phyloP scores from a whole-genome alignment of 2,113 vertebrate species.

The Sphyrna mokarran region DNA sequence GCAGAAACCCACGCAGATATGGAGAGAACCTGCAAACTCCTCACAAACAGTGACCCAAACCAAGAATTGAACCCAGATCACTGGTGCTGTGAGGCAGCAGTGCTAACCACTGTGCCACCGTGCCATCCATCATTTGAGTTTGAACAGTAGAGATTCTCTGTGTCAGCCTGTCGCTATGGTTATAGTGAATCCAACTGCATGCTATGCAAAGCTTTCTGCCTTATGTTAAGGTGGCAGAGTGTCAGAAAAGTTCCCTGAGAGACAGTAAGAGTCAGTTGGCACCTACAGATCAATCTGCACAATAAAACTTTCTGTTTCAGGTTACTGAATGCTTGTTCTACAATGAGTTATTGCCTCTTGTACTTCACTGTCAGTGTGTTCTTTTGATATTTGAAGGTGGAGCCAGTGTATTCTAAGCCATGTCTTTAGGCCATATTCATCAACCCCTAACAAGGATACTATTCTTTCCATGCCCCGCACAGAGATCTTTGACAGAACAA shows the following conservation, averaged over 20 bases:
- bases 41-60: no score
- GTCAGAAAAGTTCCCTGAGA: neutral
- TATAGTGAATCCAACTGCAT: neutral
- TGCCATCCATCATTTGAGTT: neutral
- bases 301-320: neutral
- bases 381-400: slow-evolving; percentile 18
- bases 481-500: slow-evolving; percentile 17
- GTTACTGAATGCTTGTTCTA: neutral
- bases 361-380: neutral
- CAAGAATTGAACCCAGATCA: no score
- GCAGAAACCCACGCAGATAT: no score
- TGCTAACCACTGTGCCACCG: no score
- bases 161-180: neutral
- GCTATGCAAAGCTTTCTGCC: neutral
- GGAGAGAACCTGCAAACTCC: no score
- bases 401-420: neutral
- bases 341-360: neutral
- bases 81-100: no score
- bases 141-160: neutral
- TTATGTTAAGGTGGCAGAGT: neutral
- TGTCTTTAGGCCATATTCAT: slow-evolving; percentile 12
- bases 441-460: neutral
- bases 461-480: neutral
- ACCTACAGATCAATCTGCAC: neutral
- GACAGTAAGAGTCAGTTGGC: neutral